Percentiles rank a stretch among this genome's conserved stretches.
Evolutionary conservation across 92 coral and sea anemone species (phyloP).

Genomic region (Desmophyllum pertusum): DNA sequence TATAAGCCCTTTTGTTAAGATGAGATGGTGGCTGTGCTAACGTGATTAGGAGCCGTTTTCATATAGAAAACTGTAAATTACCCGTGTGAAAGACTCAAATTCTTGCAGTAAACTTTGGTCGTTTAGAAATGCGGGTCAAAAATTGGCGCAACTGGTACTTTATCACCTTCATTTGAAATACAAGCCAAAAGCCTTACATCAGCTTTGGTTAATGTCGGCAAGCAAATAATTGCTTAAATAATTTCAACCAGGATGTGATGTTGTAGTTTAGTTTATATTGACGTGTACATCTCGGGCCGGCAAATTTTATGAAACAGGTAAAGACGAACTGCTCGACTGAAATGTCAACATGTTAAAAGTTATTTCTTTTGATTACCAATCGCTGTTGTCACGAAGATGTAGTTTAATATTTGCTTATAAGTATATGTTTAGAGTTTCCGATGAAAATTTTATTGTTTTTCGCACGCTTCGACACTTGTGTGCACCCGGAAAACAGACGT

Average conservation of each 20-base stretch:
- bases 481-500: background rate
- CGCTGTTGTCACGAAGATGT: background rate
- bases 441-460: slow-evolving; percentile 31
- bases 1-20: background rate
- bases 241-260: background rate
- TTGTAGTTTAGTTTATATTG: background rate
- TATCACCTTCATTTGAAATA: slow-evolving; percentile 14
- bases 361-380: slow-evolving; percentile 2
- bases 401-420: slow-evolving; percentile 22
- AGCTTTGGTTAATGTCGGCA: slow-evolving; percentile 7
- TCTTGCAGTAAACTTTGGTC: background rate
- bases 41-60: background rate
- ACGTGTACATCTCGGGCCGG: background rate
- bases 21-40: background rate
- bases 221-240: background rate
- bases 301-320: background rate
- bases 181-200: slow-evolving; percentile 21
- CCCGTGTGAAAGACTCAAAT: background rate
- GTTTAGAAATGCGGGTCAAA: background rate
- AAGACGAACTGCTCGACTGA: background rate
- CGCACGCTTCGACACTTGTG: slow-evolving; percentile 17
- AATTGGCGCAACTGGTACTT: slow-evolving; percentile 15
- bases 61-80: background rate
- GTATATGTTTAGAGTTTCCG: slow-evolving; percentile 18
- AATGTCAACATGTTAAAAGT: background rate